Evolutionary conservation across 2,113 vertebrate genomes (phyloP).

Genomic region (Platycercus adscitus): DNA sequence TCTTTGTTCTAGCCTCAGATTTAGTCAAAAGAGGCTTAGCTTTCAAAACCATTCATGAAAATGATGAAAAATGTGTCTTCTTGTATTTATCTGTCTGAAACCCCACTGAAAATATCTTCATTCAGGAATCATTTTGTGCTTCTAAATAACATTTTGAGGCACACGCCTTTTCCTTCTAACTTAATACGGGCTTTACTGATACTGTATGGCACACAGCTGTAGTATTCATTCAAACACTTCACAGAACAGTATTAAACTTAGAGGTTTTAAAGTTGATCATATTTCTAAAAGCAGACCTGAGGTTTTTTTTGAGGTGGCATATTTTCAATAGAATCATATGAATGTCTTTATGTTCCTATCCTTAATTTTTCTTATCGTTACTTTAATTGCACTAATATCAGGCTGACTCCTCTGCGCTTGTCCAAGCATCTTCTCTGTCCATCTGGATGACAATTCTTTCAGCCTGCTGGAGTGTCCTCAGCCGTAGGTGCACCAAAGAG

Average conservation of each 20-base stretch:
- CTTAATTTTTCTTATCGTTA: not conserved
- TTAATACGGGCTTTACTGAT: not conserved
- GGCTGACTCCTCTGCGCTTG: not conserved
- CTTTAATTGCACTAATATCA: not conserved
- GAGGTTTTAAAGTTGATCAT: not conserved
- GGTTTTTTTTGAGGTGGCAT: not conserved
- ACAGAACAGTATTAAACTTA: not conserved
- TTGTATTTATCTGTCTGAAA: not conserved
- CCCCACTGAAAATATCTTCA: not conserved
- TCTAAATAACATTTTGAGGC: not conserved
- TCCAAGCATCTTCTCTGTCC: not conserved
- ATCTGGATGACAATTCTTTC: not conserved
- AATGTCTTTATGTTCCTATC: not conserved
- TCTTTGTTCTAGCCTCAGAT: not conserved
- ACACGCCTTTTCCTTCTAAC: not conserved
- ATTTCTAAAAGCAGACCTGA: not conserved
- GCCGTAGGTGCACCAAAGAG: not conserved
- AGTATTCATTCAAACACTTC: not conserved
- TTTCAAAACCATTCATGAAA: not conserved
- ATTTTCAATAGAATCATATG: not conserved
- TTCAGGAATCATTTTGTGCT: not conserved
- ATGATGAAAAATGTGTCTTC: not conserved
- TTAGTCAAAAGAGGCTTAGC: not conserved
- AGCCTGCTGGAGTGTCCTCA: not conserved
- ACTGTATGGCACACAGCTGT: not conserved